Percentiles rank a stretch among this genome's conserved stretches.
Conservation (phyloP, 2,888 invertebrate species). For the Drosophila neonasuta region DNA sequence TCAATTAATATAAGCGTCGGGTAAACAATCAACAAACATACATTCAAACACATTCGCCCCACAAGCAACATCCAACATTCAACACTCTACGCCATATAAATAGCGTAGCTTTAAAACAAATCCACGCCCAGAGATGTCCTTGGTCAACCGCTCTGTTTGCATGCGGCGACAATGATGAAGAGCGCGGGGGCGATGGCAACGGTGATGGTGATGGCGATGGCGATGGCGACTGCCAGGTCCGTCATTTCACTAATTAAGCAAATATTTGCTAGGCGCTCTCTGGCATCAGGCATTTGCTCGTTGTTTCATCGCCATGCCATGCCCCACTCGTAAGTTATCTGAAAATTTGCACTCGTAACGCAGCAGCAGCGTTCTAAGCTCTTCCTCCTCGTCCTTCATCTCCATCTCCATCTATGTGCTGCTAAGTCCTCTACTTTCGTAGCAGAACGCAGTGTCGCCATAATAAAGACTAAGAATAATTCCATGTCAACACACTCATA, state of each 20-base stretch:
- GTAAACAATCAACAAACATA: slow-evolving; percentile 54
- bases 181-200: neutral
- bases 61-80: neutral
- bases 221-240: slow-evolving; percentile 32
- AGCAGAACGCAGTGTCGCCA: slow-evolving; percentile 39
- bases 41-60: slow-evolving; percentile 7
- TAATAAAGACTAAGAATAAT: slow-evolving; percentile 77
- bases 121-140: slow-evolving; percentile 45
- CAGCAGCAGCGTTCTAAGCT: slow-evolving; percentile 24
- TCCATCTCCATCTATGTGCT: neutral
- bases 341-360: slow-evolving; percentile 62
- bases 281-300: slow-evolving; percentile 6
- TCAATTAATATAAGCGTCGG: slow-evolving; percentile 72
- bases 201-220: slow-evolving; percentile 12
- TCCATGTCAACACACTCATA: slow-evolving; percentile 79
- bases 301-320: neutral
- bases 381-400: neutral
- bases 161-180: slow-evolving; percentile 39
- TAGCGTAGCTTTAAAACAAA: slow-evolving; percentile 54
- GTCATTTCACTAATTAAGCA: slow-evolving; percentile 77
- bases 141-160: slow-evolving; percentile 56
- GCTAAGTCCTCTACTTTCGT: slow-evolving; percentile 42
- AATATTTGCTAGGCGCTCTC: slow-evolving; percentile 65
- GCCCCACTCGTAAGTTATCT: slow-evolving; percentile 59
- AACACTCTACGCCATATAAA: slow-evolving; percentile 26